Evolutionary conservation across 2,797 vertebrate genomes (phyloP), one percentile per base, ranked within the genome.

Genomic region (Pseudomugil tenellus): DNA sequence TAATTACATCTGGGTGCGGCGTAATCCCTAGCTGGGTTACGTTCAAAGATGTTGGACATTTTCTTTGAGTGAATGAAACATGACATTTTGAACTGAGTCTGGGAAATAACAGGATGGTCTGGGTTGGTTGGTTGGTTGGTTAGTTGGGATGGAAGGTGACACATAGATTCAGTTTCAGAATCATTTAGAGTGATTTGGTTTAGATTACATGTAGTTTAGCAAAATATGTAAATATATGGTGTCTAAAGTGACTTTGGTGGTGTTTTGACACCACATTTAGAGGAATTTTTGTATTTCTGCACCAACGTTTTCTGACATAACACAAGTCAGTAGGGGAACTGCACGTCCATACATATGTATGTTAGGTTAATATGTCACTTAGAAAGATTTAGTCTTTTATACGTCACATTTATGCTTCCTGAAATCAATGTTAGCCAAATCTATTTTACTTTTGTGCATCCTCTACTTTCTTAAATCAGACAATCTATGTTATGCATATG

Each of bases 31-130:
- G 49, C 55, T 37, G 54, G 52, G 19, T 71, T 51, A 66, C 0
- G 4, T 43, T 66, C 35, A 58, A 51, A 56, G 49, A 26, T 16
- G 41, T 70, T 64, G 55, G 56, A 55, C 8, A 19, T 61, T 66
- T 58, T 19, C 31, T 57, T 11, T 57, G 35, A 57, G 0, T 0
- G 26, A 69, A 39, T 56, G 26, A 58, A 28, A 10, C 2, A 1
- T 53, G 26, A 46, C 31, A 52, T 31, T 58, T 57, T 70, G 13
- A 35, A 41, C 49, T 56, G 43, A 17, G 11, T 49, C 56, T 49
- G 23, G 17, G 17, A 41, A 41, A 19, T 41, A 16, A 0, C 14
- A 57, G 12, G 6, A 21, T n/a, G 31, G 28, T 17, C 37, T 35
- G 14, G 14, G 29, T 29, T 57, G 26, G 58, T 62, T 21, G 61